Evolutionary conservation across 2,797 vertebrate species (phyloP), one percentile per base, ranked within the genome.

Genomic region (Halcyon leucocephala): DNA sequence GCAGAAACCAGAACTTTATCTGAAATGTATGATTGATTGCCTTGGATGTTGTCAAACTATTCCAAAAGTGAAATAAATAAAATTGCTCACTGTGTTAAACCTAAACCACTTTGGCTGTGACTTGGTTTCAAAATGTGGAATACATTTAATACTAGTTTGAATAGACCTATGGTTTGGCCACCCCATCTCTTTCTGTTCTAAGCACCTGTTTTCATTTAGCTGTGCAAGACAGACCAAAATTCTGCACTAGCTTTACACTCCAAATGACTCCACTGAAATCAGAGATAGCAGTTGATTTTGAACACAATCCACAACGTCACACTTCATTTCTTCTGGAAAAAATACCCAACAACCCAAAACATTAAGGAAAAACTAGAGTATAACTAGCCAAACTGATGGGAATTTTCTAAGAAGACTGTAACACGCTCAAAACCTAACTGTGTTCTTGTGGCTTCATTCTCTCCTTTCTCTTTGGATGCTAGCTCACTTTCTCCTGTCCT

Each of bases 171-270:
- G 57, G 37, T 93, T 89, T 94, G 73, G 73, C 85, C 55, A 79
- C 33, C 29, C 29, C 10, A 9, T 54, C 90, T 66, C 60, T 95
- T 25, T 84, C 89, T 88, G 42, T 44, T 92, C 35, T 79, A 41
- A 91, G 86, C 79, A 93, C 70, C 77, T 95, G 89, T 64, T 97
- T 96, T 86, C 35, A 15, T 81, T 95, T 94, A 96, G 35, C 73
- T 86, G 44, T 49, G 60, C 31, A 66, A 76, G 46, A 89, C 1
- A 0, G 31, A 94, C 62, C 31, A 31, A 58, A 72, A 28, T 72
- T 57, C 77, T 95, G 51, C 33, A 17, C 42, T 66, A 48, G n/a
- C 11, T 84, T 94, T 93, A 57, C 21, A 42, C 25, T 86, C 64
- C 1, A 1, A 76, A 37, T 0, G 28, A 33, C 88, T 92, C 54